Percentiles rank a stretch among this genome's conserved stretches.
Conservation (phyloP, 2,113 vertebrate genomes). For the Donacobius atricapilla region DNA sequence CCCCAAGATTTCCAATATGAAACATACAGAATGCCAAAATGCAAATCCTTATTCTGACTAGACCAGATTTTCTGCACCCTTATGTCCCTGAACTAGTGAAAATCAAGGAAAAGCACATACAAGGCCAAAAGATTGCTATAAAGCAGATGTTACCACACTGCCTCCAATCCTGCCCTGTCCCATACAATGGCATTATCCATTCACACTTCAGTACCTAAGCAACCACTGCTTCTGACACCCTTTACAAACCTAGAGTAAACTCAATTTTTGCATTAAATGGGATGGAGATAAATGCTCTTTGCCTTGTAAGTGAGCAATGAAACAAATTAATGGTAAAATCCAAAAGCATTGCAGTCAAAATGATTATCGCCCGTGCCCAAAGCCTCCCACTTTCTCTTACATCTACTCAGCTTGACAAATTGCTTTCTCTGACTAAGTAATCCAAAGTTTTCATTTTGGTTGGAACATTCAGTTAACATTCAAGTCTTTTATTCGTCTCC, state of each 20-base stretch:
- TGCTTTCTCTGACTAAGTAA: neutral
- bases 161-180: accelerated
- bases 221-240: neutral
- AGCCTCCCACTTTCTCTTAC: neutral
- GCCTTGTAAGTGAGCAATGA: neutral
- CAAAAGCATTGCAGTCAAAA: neutral
- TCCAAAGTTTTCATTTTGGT: neutral
- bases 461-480: neutral
- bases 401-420: neutral
- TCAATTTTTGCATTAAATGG: neutral
- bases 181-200: neutral
- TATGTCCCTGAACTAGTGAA: neutral
- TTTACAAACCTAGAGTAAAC: neutral
- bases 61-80: neutral
- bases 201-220: neutral
- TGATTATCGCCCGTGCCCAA: accelerated
- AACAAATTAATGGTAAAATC: neutral
- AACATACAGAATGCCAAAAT: neutral
- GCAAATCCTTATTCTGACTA: neutral
- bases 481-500: neutral
- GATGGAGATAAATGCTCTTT: neutral
- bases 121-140: accelerated
- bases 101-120: neutral
- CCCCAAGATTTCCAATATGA: neutral
- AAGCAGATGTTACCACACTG: neutral